phyloP scores from a whole-genome alignment of 2,888 invertebrate species.

The Alentia gelatinosa region DNA sequence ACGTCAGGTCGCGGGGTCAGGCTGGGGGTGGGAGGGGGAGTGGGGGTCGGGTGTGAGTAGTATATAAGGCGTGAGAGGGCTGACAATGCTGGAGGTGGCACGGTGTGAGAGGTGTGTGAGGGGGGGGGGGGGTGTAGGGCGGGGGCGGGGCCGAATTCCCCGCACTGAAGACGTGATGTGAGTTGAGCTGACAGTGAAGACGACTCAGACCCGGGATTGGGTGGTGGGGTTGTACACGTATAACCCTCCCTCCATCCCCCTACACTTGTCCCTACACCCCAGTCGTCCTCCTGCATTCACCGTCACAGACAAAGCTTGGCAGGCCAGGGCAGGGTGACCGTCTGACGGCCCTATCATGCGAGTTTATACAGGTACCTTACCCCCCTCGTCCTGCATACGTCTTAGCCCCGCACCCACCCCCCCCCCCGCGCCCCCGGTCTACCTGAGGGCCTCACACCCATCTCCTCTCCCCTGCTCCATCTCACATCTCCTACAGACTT shows the following conservation, averaged over 20 bases:
- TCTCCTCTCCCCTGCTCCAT: neutral
- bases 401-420: no score
- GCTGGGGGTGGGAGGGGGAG: neutral
- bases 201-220: neutral
- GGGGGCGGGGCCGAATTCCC: neutral
- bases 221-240: neutral
- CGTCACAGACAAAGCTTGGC: no score
- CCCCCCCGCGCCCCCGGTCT: no score
- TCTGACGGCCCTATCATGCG: no score
- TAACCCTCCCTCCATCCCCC: neutral
- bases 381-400: no score
- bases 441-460: neutral
- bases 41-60: conserved; percentile 1
- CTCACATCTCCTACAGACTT: neutral
- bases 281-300: neutral
- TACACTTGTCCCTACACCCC: neutral
- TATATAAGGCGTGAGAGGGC: neutral
- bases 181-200: neutral
- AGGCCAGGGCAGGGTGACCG: no score
- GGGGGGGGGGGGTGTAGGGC: neutral
- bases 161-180: neutral
- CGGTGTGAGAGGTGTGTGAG: neutral
- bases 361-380: no score
- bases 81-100: neutral
- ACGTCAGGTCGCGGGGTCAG: neutral